Base-by-base conservation (phyloP, 2,797 vertebrate species). In the Acanthis flammea region DNA sequence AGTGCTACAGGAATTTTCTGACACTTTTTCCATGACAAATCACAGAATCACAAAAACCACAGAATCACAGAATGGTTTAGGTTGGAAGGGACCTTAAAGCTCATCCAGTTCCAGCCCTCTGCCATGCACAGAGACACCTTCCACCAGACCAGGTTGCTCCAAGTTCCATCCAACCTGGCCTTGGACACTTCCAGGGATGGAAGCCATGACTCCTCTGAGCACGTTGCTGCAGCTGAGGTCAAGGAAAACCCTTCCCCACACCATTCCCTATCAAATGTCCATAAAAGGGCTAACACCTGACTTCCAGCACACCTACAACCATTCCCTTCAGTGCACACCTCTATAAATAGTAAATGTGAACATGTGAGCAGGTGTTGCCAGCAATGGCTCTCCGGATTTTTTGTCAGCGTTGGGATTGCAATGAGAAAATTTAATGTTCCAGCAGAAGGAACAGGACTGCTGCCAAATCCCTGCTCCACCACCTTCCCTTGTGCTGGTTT, bases 361-460 rank as follows among this genome's bases (percentile, higher is more conserved):
- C 17, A 4, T 0, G 4, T 19, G 11, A 50, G 23, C 6, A 45
- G 63, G 2, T 6, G 41, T 5, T 35, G 37, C 18, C 70, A 63
- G 57, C 11, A 55, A n/a, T 7, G 73, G 28, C 18, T 66, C 48
- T 76, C 35, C 39, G 61, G 13, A 35, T 48, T 92, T 92, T 82
- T 37, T 27, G 13, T 33, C 0, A 0, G 14, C 0, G 0, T 18
- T 65, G 72, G 57, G 41, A 44, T 14, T 51, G 55, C 10, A 58
- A 5, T 12, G 65, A 58, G 17, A 54, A 86, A 88, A 61, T 41
- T 13, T 0, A 58, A 21, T 24, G 6, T 81, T 74, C 37, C 16
- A 45, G 47, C 15, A 58, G 79, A 88, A 65, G 33, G 68, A 83
- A 58, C 4, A 31, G 42, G 19, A 30, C 10, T 55, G 31, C 41